Evolutionary conservation across 2,888 invertebrate species (phyloP).

Genomic region (Orchesellides sinensis): DNA sequence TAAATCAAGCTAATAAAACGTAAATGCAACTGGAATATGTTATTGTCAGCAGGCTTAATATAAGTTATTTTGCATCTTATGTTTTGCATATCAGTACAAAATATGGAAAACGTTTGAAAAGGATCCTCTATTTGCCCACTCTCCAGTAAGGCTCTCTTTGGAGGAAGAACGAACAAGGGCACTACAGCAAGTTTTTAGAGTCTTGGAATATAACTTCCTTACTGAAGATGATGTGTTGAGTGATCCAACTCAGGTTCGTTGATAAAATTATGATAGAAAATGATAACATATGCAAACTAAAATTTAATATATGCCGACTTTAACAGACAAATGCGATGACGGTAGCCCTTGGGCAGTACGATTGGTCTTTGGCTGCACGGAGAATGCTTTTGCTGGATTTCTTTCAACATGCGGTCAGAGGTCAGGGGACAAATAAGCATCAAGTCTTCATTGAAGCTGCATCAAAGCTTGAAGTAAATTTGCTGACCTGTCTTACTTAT

Average conservation of each 20-base stretch:
- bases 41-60: not conserved
- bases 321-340: constrained; percentile 61
- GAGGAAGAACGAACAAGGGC: constrained; percentile 80
- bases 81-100: no score
- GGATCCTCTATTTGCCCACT: constrained; percentile 81
- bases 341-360: constrained; percentile 73
- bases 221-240: constrained; percentile 75
- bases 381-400: constrained; percentile 75
- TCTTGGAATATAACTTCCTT: constrained; percentile 83
- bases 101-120: constrained; percentile 81
- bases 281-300: no score
- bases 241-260: constrained; percentile 67
- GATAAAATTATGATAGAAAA: not conserved
- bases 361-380: constrained; percentile 73
- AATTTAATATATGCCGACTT: not conserved
- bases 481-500: not conserved
- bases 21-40: not conserved
- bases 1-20: constrained; percentile 76
- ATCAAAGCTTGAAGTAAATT: constrained; percentile 76
- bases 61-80: constrained; percentile 14
- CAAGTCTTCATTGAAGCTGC: constrained; percentile 76
- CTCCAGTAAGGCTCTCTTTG: constrained; percentile 77
- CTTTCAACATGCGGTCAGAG: constrained; percentile 76
- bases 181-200: constrained; percentile 81
- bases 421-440: constrained; percentile 77